Percentiles rank a stretch among this genome's conserved stretches.
These are phyloP conservation scores for Scomber japonicus DNA, from an alignment of 2,113 vertebrate species.

Conservation along the genomic window DNA sequence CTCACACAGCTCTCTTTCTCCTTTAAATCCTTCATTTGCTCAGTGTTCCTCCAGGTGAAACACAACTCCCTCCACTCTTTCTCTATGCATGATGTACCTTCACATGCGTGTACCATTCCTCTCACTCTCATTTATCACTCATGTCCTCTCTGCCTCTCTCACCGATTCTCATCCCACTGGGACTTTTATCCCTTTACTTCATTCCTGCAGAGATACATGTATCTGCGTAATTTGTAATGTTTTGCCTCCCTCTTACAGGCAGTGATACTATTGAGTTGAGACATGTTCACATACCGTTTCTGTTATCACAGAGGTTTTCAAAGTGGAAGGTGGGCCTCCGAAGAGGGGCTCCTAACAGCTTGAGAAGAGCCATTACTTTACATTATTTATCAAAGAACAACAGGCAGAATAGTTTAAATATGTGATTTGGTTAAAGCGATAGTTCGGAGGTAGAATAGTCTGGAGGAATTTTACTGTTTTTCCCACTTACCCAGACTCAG, in stretches of 20 bases:
- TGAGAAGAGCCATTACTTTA: no score
- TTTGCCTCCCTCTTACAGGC: neutral
- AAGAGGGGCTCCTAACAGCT: no score
- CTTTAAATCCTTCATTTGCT: conserved; percentile 40
- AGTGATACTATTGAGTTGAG: neutral
- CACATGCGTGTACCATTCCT: conserved; percentile 28
- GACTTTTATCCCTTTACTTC: conserved; percentile 39
- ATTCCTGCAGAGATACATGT: conserved; percentile 13
- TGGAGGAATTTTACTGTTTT: no score
- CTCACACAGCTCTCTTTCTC: conserved; percentile 33
- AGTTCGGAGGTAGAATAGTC: no score
- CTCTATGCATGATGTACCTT: conserved; percentile 35
- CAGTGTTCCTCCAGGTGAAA: conserved; percentile 52
- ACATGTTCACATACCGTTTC: no score
- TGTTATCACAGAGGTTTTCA: no score
- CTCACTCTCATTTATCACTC: conserved; percentile 45
- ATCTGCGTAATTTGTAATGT: neutral
- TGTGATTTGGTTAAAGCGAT: no score
- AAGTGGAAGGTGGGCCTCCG: no score
- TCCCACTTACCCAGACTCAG: no score
- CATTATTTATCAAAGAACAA: no score
- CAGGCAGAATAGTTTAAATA: no score
- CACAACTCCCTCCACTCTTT: conserved; percentile 46
- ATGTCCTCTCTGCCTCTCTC: conserved; percentile 25
- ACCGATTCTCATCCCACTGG: conserved; percentile 12